Evolutionary conservation across 2,113 vertebrate species (phyloP), one percentile per base, ranked within the genome.

Genomic region (Mixornis gularis): DNA sequence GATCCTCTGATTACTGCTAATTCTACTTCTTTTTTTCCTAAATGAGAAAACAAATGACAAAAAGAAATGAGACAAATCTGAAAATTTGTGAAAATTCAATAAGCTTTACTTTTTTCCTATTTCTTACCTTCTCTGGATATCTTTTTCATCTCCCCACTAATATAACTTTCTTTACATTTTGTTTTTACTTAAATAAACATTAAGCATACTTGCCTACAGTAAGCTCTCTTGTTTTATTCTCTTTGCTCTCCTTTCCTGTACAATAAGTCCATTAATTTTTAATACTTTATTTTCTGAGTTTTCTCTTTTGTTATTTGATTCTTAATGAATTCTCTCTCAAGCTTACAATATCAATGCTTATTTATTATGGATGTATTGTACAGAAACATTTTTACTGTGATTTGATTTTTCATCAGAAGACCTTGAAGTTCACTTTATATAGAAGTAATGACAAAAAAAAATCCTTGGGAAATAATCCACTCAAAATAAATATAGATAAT

Each of bases 241-340:
- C 95, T 96, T 96, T 97, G 89, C 95, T 95, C 53, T 96, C 77
- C 82, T 79, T 92, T 95, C 87, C 92, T 82, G 70, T 90, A 95
- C 90, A 95, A 96, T 95, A 92, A 96, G 27, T n/a, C 66, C 73
- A 97, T 97, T 96, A 97, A 95, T 94, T 96, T 96, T 96, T 97
- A 87, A 96, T 96, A 85, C 80, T 94, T 89, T 96, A 91, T 96
- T 97, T 96, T 94, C 90, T 43, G 81, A 91, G 77, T 91, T 94
- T 96, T 96, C 95, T 94, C 87, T 90, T 96, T 96, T 96, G 91
- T 96, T 95, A 92, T 92, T 92, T 88, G 76, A 90, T 83, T 93
- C 90, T 91, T 96, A 96, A 96, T 95, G 95, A 96, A 96, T 96
- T 96, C 95, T 96, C 91, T 96, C 96, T 96, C 92, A 96, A 96